These are phyloP conservation scores for Solenopsis invicta DNA, from an alignment of 1,140 invertebrate genomes.

Conservation along the genomic window DNA sequence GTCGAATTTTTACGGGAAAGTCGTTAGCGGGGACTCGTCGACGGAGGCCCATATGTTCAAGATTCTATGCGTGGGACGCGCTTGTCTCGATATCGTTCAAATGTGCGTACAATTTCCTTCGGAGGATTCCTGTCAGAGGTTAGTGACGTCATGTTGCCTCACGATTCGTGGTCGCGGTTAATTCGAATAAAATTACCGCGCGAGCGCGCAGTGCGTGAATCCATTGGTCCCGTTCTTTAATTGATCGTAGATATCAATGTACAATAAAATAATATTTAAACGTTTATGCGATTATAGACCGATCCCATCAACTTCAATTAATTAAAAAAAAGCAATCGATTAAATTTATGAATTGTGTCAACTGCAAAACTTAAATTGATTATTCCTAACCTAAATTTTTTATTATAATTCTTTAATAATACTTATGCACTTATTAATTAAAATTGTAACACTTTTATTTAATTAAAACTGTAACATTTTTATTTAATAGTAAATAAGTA, in stretches of 20 bases:
- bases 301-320: too few species aligned
- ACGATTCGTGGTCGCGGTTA: background rate
- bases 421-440: too few species aligned
- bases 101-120: constrained; percentile 85
- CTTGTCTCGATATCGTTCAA: constrained; percentile 87
- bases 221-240: background rate
- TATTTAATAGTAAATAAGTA: too few species aligned
- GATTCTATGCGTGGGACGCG: constrained; percentile 86
- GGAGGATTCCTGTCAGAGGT: constrained; percentile 87
- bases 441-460: too few species aligned
- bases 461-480: too few species aligned
- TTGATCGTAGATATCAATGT: background rate
- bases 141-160: constrained; percentile 2
- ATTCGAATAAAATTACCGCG: background rate
- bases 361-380: too few species aligned
- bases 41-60: constrained; percentile 67
- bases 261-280: background rate
- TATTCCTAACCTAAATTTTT: too few species aligned
- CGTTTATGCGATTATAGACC: background rate
- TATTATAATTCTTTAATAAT: too few species aligned
- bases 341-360: too few species aligned
- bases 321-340: background rate
- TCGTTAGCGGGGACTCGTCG: constrained; percentile 70
- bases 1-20: constrained; percentile 76
- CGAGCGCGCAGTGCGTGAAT: background rate